Evolutionary conservation across 2,113 vertebrate genomes (phyloP), one percentile per base, ranked within the genome.

Genomic region (Pyxicephalus adspersus): DNA sequence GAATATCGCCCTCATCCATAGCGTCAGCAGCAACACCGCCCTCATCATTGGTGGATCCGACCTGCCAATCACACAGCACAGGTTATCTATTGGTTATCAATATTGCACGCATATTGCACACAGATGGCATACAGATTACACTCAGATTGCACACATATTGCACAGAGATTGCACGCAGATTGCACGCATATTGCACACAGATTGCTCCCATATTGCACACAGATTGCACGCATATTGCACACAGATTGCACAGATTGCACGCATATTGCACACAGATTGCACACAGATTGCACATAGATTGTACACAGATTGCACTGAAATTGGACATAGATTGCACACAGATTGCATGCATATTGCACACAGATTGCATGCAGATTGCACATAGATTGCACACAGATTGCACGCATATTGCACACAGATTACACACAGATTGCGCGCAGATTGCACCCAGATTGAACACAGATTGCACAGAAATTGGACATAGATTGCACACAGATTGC

Each of bases 1-100:
- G 28, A 86, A 57, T 7, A 87, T 86, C 29, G 87, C 86, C 0
- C 50, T 83, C 57, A 89, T 74, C 50, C 87, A 84, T 29, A 94
- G 83, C 5, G 90, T 86, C 72, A 85, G 80, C 81, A 92, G 64
- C 5, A 94, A 64, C 50, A 83, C 28, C 3, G 29, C 25, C 83
- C 85, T 83, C 89, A 90, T 88, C 16, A 22, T 86, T 26, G n/a
- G n/a, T 61, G 26, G 19, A 55, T 13, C 28, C 31, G 51, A 54
- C 50, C 6, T 17, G 1, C n/a, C 55, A 19, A 64, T 22, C 16
- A 23, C 25, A 51, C 38, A 5, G 22, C 34, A 19, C 22, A 34
- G 51, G 50, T 34, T 34, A 50, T 5, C 29, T 0, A 17, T 1
- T 64, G 64, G n/a, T n/a, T n/a, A n/a, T n/a, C n/a, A n/a, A n/a